Conservation (phyloP, 2,888 invertebrate genomes). For the Drosophila colorata region DNA sequence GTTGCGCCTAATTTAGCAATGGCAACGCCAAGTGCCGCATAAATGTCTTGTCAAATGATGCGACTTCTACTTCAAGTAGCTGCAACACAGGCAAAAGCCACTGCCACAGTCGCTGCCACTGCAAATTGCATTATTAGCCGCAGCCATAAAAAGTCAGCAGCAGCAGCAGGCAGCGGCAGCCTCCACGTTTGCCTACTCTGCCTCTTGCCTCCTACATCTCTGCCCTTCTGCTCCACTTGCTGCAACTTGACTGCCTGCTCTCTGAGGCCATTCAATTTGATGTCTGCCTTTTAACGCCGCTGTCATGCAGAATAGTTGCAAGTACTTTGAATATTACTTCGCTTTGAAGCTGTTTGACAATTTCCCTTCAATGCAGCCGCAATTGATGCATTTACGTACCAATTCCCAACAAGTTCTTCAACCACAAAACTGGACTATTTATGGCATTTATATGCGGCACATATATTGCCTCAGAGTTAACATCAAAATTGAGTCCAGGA, state of each 20-base stretch:
- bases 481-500: background rate
- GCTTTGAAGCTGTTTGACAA: constrained; percentile 54
- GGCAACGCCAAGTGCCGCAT: constrained; percentile 80
- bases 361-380: constrained; percentile 43
- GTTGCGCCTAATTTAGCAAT: constrained; percentile 78
- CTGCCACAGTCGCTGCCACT: constrained; percentile 45
- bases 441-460: background rate
- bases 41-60: constrained; percentile 81
- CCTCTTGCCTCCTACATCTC: background rate
- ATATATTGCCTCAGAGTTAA: background rate
- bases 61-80: constrained; percentile 64
- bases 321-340: constrained; percentile 71
- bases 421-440: constrained; percentile 7
- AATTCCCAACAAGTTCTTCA: constrained; percentile 22
- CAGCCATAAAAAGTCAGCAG: constrained; percentile 68
- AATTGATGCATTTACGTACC: constrained; percentile 53
- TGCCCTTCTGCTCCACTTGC: background rate
- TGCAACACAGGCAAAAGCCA: constrained; percentile 10
- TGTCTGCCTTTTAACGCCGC: constrained; percentile 74
- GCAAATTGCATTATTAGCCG: constrained; percentile 79
- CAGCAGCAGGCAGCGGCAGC: constrained; percentile 14
- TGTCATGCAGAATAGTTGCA: constrained; percentile 75
- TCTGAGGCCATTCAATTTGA: constrained; percentile 71
- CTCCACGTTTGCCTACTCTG: constrained; percentile 1
- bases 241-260: constrained; percentile 9